Percentiles rank a stretch among this genome's conserved stretches.
These are phyloP conservation scores for Thamnaconus septentrionalis DNA, from an alignment of 2,113 vertebrate species.

Conservation along the genomic window DNA sequence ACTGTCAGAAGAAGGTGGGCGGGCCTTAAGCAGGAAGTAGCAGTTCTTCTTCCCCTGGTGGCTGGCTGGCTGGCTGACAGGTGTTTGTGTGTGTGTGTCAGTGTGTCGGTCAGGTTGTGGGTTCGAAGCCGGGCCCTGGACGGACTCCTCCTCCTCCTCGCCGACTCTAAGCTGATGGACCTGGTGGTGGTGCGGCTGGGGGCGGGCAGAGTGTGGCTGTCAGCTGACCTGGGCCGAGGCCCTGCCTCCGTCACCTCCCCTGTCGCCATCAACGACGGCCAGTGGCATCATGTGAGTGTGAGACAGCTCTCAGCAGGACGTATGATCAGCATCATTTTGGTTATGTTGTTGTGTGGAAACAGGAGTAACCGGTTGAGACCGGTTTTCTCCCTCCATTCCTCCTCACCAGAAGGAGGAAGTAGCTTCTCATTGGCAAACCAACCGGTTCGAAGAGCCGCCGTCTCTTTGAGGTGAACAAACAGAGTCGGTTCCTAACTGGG, in stretches of 20 bases:
- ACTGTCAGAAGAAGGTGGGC: conserved; percentile 82
- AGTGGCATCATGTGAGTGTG: conserved; percentile 86
- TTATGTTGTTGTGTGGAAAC: too few relatives aligned
- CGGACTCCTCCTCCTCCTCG: conserved; percentile 84
- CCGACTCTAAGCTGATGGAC: conserved; percentile 86
- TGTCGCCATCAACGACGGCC: conserved; percentile 79
- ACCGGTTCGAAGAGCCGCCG: too few relatives aligned
- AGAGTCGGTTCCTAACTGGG: neutral
- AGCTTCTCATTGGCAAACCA: too few relatives aligned
- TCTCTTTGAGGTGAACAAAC: too few relatives aligned
- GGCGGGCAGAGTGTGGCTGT: conserved; percentile 79
- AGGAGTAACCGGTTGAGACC: too few relatives aligned
- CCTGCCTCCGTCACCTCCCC: conserved; percentile 78
- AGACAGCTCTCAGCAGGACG: neutral
- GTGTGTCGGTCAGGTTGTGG: conserved; percentile 81
- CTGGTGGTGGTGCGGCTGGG: conserved; percentile 83
- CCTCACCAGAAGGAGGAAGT: too few relatives aligned
- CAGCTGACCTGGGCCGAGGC: conserved; percentile 88
- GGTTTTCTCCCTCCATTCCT: too few relatives aligned
- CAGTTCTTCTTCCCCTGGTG: neutral
- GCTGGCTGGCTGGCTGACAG: too few relatives aligned
- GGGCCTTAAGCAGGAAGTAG: neutral
- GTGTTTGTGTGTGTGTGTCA: conserved; percentile 40
- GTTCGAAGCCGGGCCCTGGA: conserved; percentile 82
- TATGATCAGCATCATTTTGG: too few relatives aligned